Percentiles rank a stretch among this genome's conserved stretches.
Conservation (phyloP, 2,797 vertebrate species). For the Diplodus sargus region DNA sequence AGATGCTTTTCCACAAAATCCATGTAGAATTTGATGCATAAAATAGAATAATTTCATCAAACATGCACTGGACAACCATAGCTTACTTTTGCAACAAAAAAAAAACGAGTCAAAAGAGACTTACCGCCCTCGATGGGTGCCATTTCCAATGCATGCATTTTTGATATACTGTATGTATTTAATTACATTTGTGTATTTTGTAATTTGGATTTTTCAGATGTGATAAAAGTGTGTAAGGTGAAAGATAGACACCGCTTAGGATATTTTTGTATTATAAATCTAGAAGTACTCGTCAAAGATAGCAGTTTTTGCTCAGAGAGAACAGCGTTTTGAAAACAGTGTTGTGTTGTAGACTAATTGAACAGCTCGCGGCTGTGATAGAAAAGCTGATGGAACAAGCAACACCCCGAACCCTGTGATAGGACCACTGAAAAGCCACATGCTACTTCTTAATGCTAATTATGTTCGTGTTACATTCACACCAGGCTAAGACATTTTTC, state of each 20-base stretch:
- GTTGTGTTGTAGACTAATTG: constrained; percentile 36
- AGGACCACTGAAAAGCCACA: constrained; percentile 11
- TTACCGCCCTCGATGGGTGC: constrained; percentile 17
- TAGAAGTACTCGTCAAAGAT: constrained; percentile 18
- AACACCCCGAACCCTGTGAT: constrained; percentile 12
- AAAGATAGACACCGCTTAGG: constrained; percentile 38
- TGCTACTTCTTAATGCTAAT: neutral
- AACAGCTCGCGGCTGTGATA: constrained; percentile 24
- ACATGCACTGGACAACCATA: constrained; percentile 66
- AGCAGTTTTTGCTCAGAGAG: constrained; percentile 26
- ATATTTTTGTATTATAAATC: constrained; percentile 74
- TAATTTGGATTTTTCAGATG: constrained; percentile 73
- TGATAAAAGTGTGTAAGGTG: constrained; percentile 56
- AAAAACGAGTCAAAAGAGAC: constrained; percentile 30
- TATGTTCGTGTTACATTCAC: neutral
- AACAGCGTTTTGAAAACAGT: constrained; percentile 44
- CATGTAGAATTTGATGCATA: constrained; percentile 64
- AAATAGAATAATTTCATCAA: constrained; percentile 17
- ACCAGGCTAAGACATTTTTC: constrained; percentile 6
- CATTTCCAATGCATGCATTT: constrained; percentile 61
- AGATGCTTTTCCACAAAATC: constrained; percentile 30
- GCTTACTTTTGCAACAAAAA: constrained; percentile 39
- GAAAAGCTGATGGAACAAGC: constrained; percentile 40
- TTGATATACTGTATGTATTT: constrained; percentile 72
- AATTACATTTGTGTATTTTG: constrained; percentile 72